Evolutionary conservation across 1,140 invertebrate genomes (phyloP).

Genomic region (Procambarus clarkii): DNA sequence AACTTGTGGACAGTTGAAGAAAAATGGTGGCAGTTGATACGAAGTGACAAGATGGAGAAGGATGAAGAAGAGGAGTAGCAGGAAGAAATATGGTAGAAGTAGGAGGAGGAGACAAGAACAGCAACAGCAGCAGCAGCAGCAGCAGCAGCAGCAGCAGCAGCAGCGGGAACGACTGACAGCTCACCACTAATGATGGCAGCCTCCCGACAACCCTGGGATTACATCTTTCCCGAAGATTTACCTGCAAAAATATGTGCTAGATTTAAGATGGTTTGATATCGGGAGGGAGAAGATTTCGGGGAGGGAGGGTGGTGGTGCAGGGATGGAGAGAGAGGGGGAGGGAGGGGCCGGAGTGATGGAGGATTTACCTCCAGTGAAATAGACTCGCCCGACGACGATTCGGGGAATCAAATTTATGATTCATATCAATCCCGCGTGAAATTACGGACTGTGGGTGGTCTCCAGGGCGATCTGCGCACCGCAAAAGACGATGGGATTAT

Average conservation of each 20-base stretch:
- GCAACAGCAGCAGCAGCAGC: neutral
- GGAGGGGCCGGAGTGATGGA: neutral
- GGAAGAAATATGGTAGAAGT: neutral
- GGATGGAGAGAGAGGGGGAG: neutral
- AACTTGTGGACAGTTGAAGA: no score
- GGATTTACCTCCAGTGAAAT: neutral
- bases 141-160: neutral
- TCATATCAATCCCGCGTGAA: neutral
- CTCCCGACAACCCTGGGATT: neutral
- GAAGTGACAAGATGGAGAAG: neutral
- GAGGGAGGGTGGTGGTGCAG: neutral
- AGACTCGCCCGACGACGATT: neutral
- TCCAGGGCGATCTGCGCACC: neutral
- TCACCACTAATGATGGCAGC: slow-evolving; percentile 7
- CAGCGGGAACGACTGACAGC: neutral
- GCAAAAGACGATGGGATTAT: neutral
- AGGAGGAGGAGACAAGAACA: neutral
- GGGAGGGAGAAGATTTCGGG: no score
- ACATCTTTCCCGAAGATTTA: neutral
- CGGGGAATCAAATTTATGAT: neutral
- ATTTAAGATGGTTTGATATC: neutral
- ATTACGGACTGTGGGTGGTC: neutral
- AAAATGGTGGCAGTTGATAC: no score
- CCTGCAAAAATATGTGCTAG: neutral
- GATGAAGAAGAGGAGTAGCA: neutral